Evolutionary conservation across 30 jellyfish, hydroid and myxozoan genomes (phyloP).

Genomic region (Turritopsis dohrnii): DNA sequence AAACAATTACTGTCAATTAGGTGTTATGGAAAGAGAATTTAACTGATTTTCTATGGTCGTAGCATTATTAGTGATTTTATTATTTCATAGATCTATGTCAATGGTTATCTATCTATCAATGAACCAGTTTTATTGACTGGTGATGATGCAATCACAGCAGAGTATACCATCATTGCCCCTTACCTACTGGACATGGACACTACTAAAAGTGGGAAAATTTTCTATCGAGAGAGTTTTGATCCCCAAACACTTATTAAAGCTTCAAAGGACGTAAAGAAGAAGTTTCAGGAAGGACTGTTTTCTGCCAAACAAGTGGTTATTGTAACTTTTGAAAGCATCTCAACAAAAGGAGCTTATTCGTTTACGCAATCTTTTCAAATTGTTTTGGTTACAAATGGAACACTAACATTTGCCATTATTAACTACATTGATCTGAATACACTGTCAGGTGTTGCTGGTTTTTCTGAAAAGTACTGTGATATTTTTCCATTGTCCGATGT

Average conservation of each 20-base stretch:
- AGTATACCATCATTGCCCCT: background rate
- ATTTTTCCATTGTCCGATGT: background rate
- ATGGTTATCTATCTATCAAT: background rate
- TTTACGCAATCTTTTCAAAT: background rate
- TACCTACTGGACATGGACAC: background rate
- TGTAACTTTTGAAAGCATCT: background rate
- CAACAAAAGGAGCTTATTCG: background rate
- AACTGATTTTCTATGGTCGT: background rate
- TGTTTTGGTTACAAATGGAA: slow-evolving; percentile 13
- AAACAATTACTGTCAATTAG: too few relatives aligned
- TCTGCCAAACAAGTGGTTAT: background rate
- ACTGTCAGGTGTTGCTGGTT: background rate
- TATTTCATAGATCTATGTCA: background rate
- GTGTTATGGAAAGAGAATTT: background rate
- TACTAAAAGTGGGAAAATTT: background rate
- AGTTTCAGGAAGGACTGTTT: background rate
- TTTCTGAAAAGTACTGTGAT: slow-evolving; percentile 8
- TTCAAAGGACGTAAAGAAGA: background rate
- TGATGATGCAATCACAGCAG: background rate
- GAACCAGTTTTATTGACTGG: background rate
- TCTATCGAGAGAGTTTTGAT: slow-evolving; percentile 1
- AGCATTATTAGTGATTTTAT: background rate
- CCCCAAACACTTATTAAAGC: background rate
- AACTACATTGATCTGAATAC: slow-evolving; percentile 5
- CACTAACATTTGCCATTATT: background rate